Evolutionary conservation across 2,888 invertebrate species (phyloP).

Genomic region (Steromphala cineraria): DNA sequence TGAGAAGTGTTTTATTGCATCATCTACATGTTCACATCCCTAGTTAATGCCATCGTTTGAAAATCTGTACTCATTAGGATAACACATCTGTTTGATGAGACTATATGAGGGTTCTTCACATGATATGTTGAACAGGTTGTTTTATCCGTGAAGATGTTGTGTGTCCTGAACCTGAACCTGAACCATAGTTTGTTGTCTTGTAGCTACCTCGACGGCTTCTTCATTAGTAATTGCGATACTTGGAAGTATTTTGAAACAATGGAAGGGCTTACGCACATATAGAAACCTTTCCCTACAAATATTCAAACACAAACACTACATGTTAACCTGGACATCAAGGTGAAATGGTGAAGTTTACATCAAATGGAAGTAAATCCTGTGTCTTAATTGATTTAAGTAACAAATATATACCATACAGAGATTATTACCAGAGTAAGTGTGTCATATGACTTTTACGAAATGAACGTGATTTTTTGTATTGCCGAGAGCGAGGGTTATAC

Average conservation of each 20-base stretch:
- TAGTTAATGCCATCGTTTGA: neutral
- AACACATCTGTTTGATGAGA: neutral
- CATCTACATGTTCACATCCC: slow-evolving; percentile 13
- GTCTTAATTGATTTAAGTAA: too few relatives aligned
- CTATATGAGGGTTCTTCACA: neutral
- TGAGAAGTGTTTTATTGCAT: neutral
- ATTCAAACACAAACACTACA: too few relatives aligned
- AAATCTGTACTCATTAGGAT: slow-evolving; percentile 4
- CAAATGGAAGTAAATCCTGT: too few relatives aligned
- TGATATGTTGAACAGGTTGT: neutral
- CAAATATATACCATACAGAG: too few relatives aligned
- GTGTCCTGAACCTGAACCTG: slow-evolving; percentile 23
- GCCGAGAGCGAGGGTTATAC: too few relatives aligned
- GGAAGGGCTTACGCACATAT: too few relatives aligned
- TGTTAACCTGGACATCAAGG: too few relatives aligned
- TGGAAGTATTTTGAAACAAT: neutral
- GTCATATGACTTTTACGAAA: too few relatives aligned
- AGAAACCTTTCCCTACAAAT: too few relatives aligned
- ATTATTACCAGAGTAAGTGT: too few relatives aligned
- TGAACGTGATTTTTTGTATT: too few relatives aligned
- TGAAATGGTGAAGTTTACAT: too few relatives aligned
- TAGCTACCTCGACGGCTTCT: neutral
- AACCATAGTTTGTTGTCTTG: slow-evolving; percentile 26
- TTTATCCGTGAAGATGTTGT: neutral
- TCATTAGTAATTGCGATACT: neutral